These are phyloP conservation scores for Ectropis crepuscularia DNA, from an alignment of 2,888 invertebrate genomes.

Conservation along the genomic window DNA sequence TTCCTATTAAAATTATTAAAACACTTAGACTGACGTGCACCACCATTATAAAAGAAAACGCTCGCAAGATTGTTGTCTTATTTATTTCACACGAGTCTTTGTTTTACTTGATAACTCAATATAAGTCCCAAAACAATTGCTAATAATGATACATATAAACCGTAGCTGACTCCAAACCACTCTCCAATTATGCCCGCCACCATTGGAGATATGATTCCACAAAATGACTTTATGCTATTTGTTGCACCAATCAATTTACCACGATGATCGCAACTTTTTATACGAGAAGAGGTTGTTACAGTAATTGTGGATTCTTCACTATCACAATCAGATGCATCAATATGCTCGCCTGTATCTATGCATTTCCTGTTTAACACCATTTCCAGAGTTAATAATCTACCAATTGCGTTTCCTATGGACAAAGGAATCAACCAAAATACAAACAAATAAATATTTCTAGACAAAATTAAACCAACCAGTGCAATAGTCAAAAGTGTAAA, in stretches of 20 bases:
- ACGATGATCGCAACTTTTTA: not conserved
- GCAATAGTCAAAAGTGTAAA: conserved; percentile 78
- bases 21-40: no score
- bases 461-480: conserved; percentile 76
- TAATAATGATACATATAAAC: conserved; percentile 72
- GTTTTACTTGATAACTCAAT: conserved; percentile 67
- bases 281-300: not conserved
- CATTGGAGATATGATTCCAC: conserved; percentile 86
- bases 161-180: conserved; percentile 77
- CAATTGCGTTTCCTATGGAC: conserved; percentile 82
- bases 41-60: no score
- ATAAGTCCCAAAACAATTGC: conserved; percentile 69
- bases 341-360: conserved; percentile 83
- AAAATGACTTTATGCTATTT: conserved; percentile 86
- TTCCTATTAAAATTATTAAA: no score
- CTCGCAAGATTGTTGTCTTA: no score
- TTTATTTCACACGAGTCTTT: conserved; percentile 35
- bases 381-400: conserved; percentile 85
- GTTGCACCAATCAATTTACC: conserved; percentile 3
- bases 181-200: conserved; percentile 84
- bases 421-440: conserved; percentile 82
- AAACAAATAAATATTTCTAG: conserved; percentile 76
- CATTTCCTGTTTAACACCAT: conserved; percentile 82
- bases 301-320: not conserved
- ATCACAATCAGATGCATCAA: conserved; percentile 80